Percentiles rank a stretch among this genome's conserved stretches.
Conservation (phyloP, 2,888 invertebrate genomes). For the Blera fallax region DNA sequence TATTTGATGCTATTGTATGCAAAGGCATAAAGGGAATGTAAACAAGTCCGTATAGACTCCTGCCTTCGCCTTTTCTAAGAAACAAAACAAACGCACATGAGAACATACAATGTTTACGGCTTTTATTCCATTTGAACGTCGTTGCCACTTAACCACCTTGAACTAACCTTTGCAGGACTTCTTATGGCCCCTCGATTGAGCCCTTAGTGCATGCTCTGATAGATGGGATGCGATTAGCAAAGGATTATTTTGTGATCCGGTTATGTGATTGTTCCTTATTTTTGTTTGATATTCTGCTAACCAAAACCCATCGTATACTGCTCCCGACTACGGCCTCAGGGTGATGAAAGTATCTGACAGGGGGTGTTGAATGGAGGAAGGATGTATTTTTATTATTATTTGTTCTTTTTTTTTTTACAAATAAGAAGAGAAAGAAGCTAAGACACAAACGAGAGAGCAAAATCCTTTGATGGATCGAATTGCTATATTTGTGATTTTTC, state of each 20-base stretch:
- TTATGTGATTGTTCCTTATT: slow-evolving; percentile 51
- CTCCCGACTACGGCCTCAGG: background rate
- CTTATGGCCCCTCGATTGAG: slow-evolving; percentile 18
- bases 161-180: slow-evolving; percentile 20
- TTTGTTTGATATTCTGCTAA: slow-evolving; percentile 32
- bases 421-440: background rate
- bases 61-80: background rate
- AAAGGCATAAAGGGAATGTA: slow-evolving; percentile 14
- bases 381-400: background rate
- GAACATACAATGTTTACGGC: background rate
- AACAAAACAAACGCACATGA: background rate
- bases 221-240: slow-evolving; percentile 58
- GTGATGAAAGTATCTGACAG: slow-evolving; percentile 21
- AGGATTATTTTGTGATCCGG: slow-evolving; percentile 61
- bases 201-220: slow-evolving; percentile 44
- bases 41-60: background rate
- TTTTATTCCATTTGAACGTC: slow-evolving; percentile 45
- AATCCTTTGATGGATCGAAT: slow-evolving; percentile 61
- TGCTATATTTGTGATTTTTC: slow-evolving; percentile 51
- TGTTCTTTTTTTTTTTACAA: background rate
- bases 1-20: slow-evolving; percentile 4
- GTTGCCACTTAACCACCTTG: slow-evolving; percentile 46
- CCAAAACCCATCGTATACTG: background rate
- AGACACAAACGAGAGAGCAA: slow-evolving; percentile 18
- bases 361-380: background rate